Conservation (phyloP, 1,140 invertebrate species). For the Diachasma alloeum region DNA sequence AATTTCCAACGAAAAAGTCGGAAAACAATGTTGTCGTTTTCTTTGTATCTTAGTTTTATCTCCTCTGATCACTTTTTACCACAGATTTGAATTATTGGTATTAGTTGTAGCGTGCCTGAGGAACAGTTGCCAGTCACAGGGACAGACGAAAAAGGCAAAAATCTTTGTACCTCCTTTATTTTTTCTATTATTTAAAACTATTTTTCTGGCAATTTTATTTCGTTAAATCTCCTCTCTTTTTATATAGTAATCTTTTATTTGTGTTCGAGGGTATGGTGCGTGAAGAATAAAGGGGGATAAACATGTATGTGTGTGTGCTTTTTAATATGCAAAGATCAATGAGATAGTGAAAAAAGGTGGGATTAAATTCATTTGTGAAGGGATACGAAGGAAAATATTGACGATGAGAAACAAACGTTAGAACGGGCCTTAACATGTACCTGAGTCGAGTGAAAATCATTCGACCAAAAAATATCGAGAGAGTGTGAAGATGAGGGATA, state of each 20-base stretch:
- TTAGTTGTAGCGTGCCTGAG: too few relatives aligned
- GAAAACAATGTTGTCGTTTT: too few relatives aligned
- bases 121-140: neutral
- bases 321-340: slow-evolving; percentile 26
- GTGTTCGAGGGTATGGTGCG: slow-evolving; percentile 40
- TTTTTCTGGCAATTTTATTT: neutral
- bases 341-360: neutral
- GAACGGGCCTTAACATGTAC: slow-evolving; percentile 62
- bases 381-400: neutral
- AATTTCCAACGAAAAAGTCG: too few relatives aligned
- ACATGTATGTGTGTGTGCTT: slow-evolving; percentile 17
- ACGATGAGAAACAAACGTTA: slow-evolving; percentile 34
- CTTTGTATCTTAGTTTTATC: too few relatives aligned
- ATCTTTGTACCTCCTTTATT: neutral
- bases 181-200: neutral
- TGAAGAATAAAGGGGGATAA: slow-evolving; percentile 19
- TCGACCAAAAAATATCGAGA: slow-evolving; percentile 43
- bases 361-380: neutral
- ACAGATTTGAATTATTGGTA: too few relatives aligned
- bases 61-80: too few relatives aligned
- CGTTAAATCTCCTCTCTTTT: neutral
- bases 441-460: slow-evolving; percentile 55
- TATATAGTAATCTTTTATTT: slow-evolving; percentile 41
- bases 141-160: neutral
- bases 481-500: slow-evolving; percentile 30